Evolutionary conservation across 53 echinoderm and acorn worm genomes (phyloP).

Genomic region (Paracentrotus lividus): DNA sequence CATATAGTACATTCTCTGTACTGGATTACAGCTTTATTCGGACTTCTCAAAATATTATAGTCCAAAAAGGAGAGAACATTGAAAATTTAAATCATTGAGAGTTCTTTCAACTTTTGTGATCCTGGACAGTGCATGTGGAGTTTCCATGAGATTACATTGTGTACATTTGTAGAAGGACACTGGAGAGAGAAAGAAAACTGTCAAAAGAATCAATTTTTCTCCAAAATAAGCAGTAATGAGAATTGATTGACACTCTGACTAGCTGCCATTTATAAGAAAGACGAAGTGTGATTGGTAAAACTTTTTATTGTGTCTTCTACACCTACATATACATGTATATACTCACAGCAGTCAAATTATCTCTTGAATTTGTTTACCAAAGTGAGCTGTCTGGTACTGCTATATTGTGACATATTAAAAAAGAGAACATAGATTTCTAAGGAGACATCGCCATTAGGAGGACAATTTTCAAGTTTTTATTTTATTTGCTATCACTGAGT

Average conservation of each 20-base stretch:
- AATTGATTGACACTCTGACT: background rate
- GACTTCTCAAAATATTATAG: background rate
- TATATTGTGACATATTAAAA: background rate
- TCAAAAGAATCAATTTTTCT: background rate
- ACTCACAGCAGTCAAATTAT: no score
- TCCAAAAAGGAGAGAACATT: background rate
- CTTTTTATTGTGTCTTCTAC: no score
- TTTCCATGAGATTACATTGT: background rate
- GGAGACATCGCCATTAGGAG: background rate
- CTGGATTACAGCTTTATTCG: background rate
- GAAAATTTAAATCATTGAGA: background rate
- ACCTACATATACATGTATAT: no score
- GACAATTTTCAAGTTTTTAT: background rate
- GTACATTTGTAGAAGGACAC: background rate
- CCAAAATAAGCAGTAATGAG: background rate
- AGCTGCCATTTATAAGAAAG: background rate
- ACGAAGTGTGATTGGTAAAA: no score
- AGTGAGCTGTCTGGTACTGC: conserved; percentile 4
- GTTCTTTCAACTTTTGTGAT: background rate
- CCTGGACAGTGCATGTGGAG: background rate
- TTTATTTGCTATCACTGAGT: background rate
- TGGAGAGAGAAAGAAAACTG: background rate
- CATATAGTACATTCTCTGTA: background rate
- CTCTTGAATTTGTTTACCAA: no score
- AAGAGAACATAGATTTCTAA: background rate